These are phyloP conservation scores for Ochropleura leucogaster DNA, from an alignment of 2,888 invertebrate species.

Conservation along the genomic window DNA sequence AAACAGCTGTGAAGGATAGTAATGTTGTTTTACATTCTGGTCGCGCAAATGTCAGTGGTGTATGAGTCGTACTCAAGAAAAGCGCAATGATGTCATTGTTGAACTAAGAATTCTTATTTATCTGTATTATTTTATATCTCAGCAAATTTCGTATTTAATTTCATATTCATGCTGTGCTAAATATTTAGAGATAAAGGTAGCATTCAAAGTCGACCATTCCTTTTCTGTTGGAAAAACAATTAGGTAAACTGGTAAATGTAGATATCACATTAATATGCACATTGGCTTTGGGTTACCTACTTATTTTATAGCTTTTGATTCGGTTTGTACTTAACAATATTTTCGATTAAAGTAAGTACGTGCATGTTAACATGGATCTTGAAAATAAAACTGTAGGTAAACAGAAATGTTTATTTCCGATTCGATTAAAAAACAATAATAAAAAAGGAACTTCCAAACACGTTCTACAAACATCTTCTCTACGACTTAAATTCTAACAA, in stretches of 20 bases:
- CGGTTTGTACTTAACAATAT: neutral
- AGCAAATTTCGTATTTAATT: conserved; percentile 5
- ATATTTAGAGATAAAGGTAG: neutral
- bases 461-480: neutral
- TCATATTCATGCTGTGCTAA: neutral
- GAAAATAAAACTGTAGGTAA: neutral
- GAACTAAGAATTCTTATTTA: conserved; percentile 19
- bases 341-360: neutral
- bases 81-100: conserved; percentile 48
- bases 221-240: neutral
- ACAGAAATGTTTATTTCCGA: neutral
- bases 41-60: conserved; percentile 28
- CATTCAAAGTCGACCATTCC: neutral
- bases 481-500: neutral
- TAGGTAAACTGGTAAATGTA: neutral
- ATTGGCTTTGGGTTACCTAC: neutral
- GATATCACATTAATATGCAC: neutral
- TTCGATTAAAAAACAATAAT: neutral
- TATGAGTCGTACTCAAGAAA: conserved; percentile 30
- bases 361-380: neutral
- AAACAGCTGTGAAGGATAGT: conserved; percentile 43
- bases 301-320: conserved; percentile 1
- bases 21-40: conserved; percentile 40
- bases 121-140: conserved; percentile 7
- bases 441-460: neutral